phyloP scores from a whole-genome alignment of 2,113 vertebrate genomes.

The Tamias sibiricus region DNA sequence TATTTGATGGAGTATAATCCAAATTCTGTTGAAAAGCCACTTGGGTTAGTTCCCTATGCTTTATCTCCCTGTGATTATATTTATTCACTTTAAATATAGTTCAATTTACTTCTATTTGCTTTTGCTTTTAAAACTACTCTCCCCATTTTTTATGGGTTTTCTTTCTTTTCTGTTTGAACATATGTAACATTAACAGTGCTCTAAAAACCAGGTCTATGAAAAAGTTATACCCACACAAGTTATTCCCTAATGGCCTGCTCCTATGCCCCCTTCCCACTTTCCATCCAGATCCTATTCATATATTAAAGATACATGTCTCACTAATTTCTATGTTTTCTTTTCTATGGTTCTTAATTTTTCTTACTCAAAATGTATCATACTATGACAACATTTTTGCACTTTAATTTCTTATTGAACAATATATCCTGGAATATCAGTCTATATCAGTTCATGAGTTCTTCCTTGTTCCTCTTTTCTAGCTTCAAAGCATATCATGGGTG shows the following conservation, averaged over 20 bases:
- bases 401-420: neutral
- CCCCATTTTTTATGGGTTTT: neutral
- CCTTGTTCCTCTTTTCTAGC: neutral
- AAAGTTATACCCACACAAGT: neutral
- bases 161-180: neutral
- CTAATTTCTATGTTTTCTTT: neutral
- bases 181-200: neutral
- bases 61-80: neutral
- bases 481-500: neutral
- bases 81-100: neutral
- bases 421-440: neutral
- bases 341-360: neutral
- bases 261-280: neutral
- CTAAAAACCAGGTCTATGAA: neutral
- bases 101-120: neutral
- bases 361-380: neutral
- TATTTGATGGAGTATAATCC: neutral
- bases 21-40: neutral
- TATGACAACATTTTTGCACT: neutral
- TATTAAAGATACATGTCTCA: neutral
- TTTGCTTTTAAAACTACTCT: neutral
- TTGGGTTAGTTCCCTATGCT: neutral
- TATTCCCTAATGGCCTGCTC: neutral
- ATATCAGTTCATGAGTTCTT: neutral
- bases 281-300: neutral